Evolutionary conservation across 2,888 invertebrate genomes (phyloP), one percentile per base, ranked within the genome.

Genomic region (Thumatha senex): DNA sequence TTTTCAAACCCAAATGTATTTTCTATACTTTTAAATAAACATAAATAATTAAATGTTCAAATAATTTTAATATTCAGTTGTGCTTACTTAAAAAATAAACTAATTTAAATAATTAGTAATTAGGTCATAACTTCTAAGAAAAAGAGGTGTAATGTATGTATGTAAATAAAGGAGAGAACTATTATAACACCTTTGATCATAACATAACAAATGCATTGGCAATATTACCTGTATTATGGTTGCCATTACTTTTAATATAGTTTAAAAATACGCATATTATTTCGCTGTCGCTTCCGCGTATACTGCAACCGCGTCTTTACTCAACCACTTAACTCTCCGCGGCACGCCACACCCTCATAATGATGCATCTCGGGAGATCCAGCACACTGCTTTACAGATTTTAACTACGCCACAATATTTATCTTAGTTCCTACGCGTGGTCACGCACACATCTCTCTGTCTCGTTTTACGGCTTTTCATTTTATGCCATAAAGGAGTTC

Each of bases 311-410:
- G 29, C 51, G 48, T 48, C 55, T 55, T 48, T 59, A 59, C 46
- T 46, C 59, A 64, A 69, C 58, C 73, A 70, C 77, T 75, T 63
- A 59, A 64, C 65, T 72, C 76, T 74, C 76, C 67, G 76, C 76
- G 76, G 77, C 74, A 72, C 78, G 70, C 77, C 79, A 74, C 77
- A 78, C 75, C 61, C 58, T 76, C 78, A 78, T 90, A 90, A 90
- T 89, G 89, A 90, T 84, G 87, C 86, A 85, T 82, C 90, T 87
- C 83, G 76, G 74, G 86, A 87, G 84, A 86, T 82, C 81, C 82
- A 78, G 71, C 75, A 73, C 64, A 76, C 75, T 72, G 69, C 78
- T 77, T 76, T 78, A 76, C 78, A 78, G 80, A 82, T 82, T 86
- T 80, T 80, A 80, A 78, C 78, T 76, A 78, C 74, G 69, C 67